Conservation (phyloP, 2,113 vertebrate species). For the Jacana jacana region DNA sequence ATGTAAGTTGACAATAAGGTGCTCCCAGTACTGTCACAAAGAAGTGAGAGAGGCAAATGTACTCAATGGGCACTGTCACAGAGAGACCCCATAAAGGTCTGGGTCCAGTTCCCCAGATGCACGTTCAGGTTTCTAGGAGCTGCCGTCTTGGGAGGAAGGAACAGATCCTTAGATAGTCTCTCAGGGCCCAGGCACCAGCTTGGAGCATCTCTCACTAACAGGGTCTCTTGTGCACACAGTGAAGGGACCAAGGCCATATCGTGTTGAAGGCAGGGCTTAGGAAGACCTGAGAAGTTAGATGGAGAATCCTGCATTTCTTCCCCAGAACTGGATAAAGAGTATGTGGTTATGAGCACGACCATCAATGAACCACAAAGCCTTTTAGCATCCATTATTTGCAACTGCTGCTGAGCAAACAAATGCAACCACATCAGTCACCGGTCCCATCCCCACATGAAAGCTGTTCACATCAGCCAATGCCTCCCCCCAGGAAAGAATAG, state of each 20-base stretch:
- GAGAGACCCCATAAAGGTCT: background rate
- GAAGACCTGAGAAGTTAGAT: slow-evolving; percentile 56
- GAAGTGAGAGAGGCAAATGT: background rate
- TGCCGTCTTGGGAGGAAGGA: background rate
- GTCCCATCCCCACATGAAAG: slow-evolving; percentile 57
- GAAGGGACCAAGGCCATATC: background rate
- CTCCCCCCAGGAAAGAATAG: slow-evolving; percentile 55
- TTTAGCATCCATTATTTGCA: slow-evolving; percentile 82
- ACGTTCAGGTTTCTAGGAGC: background rate
- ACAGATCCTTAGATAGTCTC: background rate
- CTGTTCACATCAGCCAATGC: slow-evolving; percentile 41
- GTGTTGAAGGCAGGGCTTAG: slow-evolving; percentile 41
- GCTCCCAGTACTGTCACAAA: background rate
- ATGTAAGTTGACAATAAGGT: background rate
- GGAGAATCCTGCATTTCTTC: slow-evolving; percentile 33
- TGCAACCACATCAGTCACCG: slow-evolving; percentile 64
- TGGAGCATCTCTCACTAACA: background rate
- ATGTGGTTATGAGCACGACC: slow-evolving; percentile 69
- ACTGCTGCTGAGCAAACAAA: slow-evolving; percentile 78
- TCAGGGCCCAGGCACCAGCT: background rate
- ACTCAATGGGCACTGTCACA: background rate
- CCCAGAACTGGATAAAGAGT: slow-evolving; percentile 68
- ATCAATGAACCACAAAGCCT: slow-evolving; percentile 83
- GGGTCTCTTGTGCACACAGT: background rate
- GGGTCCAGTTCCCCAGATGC: accelerated